Base-by-base conservation (phyloP, 2,797 vertebrate genomes). In the Iguana delicatissima region DNA sequence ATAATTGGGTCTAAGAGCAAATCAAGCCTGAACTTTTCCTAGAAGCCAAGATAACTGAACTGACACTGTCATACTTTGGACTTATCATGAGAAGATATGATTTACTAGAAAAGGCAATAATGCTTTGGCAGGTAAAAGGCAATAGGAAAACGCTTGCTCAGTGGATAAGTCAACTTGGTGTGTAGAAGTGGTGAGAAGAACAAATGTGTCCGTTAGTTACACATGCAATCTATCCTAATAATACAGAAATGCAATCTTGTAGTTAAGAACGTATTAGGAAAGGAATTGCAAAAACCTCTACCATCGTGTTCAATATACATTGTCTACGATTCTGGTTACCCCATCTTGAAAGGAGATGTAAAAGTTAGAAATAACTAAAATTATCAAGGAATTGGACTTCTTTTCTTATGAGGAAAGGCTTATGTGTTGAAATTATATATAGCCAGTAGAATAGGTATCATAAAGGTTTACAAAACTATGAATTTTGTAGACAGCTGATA, bases 211-310 rank as follows among this genome's bases (percentile, higher is more conserved):
- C n/a, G 18, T 57, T 81, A 52, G 42, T 38, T 52, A 89, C 8
- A 74, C 8, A 83, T 46, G 3, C 50, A 29, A 26, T 14, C 18
- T 74, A 26, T 74, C n/a, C 69, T 38, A 86, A 38, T 89, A 84
- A 74, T 9, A 74, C 3, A 62, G 10, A 46, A 59, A 59, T 83
- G 4, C 55, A 74, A 83, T 35, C 26, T 64, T 42, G 64, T 32
- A n/a, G 20, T 76, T 76, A 50, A 62, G 55, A 35, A 62, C 50
- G 8, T 62, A 57, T 62, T 84, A 50, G 7, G 35, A 83, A 22
- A 73, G 52, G 29, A 89, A 84, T 9, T 50, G 72, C 76, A 89
- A 84, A 84, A 87, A 9, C 52, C 59, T 62, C 26, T 62, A 89
- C 13, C 38, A 12, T 42, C 42, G 62, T 89, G n/a, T n/a, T 89